These are phyloP conservation scores for Allolobophora icterica DNA, from an alignment of 2,888 invertebrate genomes.

Conservation along the genomic window DNA sequence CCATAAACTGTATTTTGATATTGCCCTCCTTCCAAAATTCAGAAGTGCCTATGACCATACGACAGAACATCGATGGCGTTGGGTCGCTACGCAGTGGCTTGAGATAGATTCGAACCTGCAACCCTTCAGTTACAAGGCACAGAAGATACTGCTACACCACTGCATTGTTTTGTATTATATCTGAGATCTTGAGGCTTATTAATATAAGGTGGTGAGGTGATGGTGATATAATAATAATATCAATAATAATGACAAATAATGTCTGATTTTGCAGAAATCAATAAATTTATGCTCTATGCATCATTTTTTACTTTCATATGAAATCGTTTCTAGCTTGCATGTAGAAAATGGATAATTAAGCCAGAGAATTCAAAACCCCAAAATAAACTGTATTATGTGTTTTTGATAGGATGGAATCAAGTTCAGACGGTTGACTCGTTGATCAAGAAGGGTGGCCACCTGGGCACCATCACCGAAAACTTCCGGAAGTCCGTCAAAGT, in stretches of 20 bases:
- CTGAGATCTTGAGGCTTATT: too few relatives aligned
- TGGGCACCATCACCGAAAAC: constrained; percentile 70
- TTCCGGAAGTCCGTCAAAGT: constrained; percentile 84
- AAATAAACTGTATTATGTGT: neutral
- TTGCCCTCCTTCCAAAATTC: too few relatives aligned
- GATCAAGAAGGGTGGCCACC: constrained; percentile 94
- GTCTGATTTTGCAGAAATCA: neutral
- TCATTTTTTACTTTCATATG: neutral
- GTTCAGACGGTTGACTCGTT: constrained; percentile 96
- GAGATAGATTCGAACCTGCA: too few relatives aligned
- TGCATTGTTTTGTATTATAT: too few relatives aligned
- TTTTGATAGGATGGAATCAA: constrained; percentile 89
- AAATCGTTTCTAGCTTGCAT: neutral
- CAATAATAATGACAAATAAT: neutral
- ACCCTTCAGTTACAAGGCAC: too few relatives aligned
- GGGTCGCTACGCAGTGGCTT: too few relatives aligned
- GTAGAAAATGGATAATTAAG: neutral
- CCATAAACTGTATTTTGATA: too few relatives aligned
- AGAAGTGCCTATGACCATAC: too few relatives aligned
- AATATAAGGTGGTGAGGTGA: too few relatives aligned
- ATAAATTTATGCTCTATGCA: neutral
- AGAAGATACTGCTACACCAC: too few relatives aligned
- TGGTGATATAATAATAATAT: neutral
- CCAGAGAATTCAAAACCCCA: neutral
- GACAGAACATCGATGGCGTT: too few relatives aligned